Percentiles rank a stretch among this genome's conserved stretches.
Conservation (phyloP, 2,888 invertebrate species). For the Apoda limacodes region DNA sequence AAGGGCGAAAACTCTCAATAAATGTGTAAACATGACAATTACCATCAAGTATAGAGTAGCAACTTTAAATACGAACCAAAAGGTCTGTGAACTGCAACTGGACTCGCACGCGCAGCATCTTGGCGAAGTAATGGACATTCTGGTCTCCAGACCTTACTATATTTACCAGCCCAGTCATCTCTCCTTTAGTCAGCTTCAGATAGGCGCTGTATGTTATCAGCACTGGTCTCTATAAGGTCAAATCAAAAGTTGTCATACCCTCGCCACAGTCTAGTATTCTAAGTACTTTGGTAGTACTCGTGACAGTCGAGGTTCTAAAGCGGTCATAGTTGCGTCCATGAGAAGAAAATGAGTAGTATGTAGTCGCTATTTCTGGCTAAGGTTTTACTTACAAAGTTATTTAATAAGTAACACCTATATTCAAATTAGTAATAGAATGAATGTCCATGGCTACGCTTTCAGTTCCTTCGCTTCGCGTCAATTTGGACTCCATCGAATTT, state of each 20-base stretch:
- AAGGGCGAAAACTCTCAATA: too few species aligned
- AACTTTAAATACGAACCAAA: constrained; percentile 32
- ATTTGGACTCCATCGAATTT: too few species aligned
- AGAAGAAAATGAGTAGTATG: too few species aligned
- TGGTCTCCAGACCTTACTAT: constrained; percentile 58
- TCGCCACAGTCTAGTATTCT: not conserved
- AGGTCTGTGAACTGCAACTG: constrained; percentile 45
- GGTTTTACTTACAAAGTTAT: too few species aligned
- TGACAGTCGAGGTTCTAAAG: too few species aligned
- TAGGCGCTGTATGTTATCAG: constrained; percentile 63
- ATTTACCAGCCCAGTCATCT: constrained; percentile 55
- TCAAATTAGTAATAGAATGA: too few species aligned
- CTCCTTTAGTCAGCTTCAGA: constrained; percentile 54
- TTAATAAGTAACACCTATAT: too few species aligned
- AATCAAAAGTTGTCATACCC: too few species aligned
- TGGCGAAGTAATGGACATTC: constrained; percentile 50
- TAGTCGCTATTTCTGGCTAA: too few species aligned
- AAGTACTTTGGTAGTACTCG: not conserved
- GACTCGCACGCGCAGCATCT: constrained; percentile 52
- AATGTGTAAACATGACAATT: constrained; percentile 1
- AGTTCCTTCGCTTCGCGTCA: too few species aligned
- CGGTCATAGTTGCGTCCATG: too few species aligned
- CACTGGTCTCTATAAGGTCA: constrained; percentile 47
- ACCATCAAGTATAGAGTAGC: not conserved
- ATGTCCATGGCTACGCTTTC: too few species aligned